Percentiles rank a stretch among this genome's conserved stretches.
Evolutionary conservation across 2,113 vertebrate species (phyloP).

Genomic region (Dromaius novaehollandiae): DNA sequence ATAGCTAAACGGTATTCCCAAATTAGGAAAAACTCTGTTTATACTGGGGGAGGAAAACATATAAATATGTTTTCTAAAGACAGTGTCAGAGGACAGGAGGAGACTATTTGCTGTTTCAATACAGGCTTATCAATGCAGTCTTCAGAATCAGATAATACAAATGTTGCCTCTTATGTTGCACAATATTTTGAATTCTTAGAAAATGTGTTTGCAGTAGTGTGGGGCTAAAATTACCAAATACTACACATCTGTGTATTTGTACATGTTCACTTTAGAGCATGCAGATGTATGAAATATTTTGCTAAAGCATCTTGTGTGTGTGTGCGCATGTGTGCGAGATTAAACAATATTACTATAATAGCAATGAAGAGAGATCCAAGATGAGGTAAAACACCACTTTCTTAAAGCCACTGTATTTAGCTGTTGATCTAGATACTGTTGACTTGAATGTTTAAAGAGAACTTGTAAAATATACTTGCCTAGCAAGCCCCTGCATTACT

Average conservation of each 20-base stretch:
- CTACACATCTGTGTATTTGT: neutral
- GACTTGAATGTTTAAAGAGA: conserved; percentile 41
- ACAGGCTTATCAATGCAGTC: neutral
- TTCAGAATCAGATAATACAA: neutral
- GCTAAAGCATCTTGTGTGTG: neutral
- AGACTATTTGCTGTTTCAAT: neutral
- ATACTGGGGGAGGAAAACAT: neutral
- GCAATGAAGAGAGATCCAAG: neutral
- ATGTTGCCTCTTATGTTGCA: neutral
- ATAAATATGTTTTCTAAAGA: neutral
- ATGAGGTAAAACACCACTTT: conserved; percentile 48
- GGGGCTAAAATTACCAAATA: neutral
- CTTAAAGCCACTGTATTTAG: conserved; percentile 28
- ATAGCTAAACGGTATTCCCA: neutral
- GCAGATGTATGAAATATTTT: neutral
- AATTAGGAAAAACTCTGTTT: neutral
- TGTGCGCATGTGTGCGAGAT: neutral
- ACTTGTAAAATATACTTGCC: neutral
- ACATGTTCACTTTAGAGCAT: neutral
- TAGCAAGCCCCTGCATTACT: conserved; percentile 30
- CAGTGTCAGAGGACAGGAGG: neutral
- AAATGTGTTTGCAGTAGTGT: neutral
- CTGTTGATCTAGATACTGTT: conserved; percentile 28
- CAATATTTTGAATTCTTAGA: neutral
- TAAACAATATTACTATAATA: neutral